Percentiles rank a stretch among this genome's conserved stretches.
Conservation (phyloP, 2,888 invertebrate species). For the Ditylenchus weischeri region DNA sequence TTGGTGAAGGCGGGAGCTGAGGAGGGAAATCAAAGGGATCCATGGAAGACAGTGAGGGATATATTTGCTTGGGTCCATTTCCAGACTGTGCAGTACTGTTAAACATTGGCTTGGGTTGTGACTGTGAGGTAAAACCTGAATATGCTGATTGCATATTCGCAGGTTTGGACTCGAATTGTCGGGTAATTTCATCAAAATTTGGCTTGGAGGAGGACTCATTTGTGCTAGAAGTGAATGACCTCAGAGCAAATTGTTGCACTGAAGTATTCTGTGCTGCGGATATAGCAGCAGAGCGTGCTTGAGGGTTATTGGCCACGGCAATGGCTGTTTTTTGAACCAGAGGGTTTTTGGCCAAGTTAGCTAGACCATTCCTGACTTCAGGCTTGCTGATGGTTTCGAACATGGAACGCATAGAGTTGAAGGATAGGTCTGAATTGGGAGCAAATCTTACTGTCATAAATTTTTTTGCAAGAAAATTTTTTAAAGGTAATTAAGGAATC, state of each 20-base stretch:
- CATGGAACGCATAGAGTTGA: constrained; percentile 22
- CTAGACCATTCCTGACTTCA: constrained; percentile 18
- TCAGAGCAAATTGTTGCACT: constrained; percentile 9
- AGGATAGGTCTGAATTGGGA: constrained; percentile 2
- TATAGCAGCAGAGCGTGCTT: constrained; percentile 32
- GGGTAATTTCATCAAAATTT: constrained; percentile 20
- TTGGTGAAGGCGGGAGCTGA: constrained; percentile 20
- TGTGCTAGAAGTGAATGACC: not conserved
- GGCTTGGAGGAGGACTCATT: constrained; percentile 11
- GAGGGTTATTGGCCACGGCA: constrained; percentile 36
- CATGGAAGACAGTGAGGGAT: constrained; percentile 27
- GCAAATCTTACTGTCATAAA: not conserved
- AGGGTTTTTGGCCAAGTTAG: constrained; percentile 31
- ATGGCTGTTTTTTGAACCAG: constrained; percentile 33
- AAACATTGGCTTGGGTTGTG: not conserved
- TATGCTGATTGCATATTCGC: constrained; percentile 25
- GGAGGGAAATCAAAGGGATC: constrained; percentile 32
- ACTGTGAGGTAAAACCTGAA: not conserved
- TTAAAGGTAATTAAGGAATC: no score
- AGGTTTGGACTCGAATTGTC: constrained; percentile 32
- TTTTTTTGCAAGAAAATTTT: no score
- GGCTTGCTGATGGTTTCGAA: constrained; percentile 17
- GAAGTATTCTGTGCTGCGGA: constrained; percentile 28
- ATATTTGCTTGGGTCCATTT: constrained; percentile 1
- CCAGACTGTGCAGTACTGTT: constrained; percentile 10